Percentiles rank a stretch among this genome's conserved stretches.
Conservation (phyloP, 2,888 invertebrate species). For the Archips crataeganus region DNA sequence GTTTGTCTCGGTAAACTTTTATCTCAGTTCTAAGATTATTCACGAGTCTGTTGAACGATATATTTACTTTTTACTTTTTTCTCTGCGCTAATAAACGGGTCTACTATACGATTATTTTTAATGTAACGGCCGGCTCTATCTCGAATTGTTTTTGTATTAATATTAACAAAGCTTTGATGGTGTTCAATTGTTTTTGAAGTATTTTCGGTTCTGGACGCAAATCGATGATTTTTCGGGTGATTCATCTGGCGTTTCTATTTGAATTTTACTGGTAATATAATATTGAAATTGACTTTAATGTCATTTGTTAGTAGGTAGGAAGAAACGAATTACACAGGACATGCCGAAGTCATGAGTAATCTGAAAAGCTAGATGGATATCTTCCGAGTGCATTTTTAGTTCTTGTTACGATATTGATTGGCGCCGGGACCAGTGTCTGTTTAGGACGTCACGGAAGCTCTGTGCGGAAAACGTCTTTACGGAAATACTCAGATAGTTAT, state of each 20-base stretch:
- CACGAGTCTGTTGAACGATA: slow-evolving; percentile 76
- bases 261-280: slow-evolving; percentile 21
- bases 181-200: slow-evolving; percentile 5
- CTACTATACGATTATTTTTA: slow-evolving; percentile 24
- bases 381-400: background rate
- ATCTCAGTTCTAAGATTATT: slow-evolving; percentile 71
- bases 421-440: too few relatives aligned
- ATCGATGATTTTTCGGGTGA: slow-evolving; percentile 6
- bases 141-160: slow-evolving; percentile 10
- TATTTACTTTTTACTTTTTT: slow-evolving; percentile 59
- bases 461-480: too few relatives aligned
- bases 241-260: slow-evolving; percentile 25
- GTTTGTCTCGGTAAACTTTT: slow-evolving; percentile 71
- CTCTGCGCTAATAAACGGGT: slow-evolving; percentile 36
- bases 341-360: background rate
- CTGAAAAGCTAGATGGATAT: background rate
- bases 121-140: slow-evolving; percentile 18
- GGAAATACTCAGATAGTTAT: too few relatives aligned
- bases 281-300: slow-evolving; percentile 15
- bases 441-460: too few relatives aligned
- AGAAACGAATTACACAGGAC: background rate
- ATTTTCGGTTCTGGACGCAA: background rate
- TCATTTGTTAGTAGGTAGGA: slow-evolving; percentile 13
- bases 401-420: background rate
- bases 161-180: slow-evolving; percentile 18